Base-by-base conservation (phyloP, 2,113 vertebrate species). In the Micromys minutus region DNA sequence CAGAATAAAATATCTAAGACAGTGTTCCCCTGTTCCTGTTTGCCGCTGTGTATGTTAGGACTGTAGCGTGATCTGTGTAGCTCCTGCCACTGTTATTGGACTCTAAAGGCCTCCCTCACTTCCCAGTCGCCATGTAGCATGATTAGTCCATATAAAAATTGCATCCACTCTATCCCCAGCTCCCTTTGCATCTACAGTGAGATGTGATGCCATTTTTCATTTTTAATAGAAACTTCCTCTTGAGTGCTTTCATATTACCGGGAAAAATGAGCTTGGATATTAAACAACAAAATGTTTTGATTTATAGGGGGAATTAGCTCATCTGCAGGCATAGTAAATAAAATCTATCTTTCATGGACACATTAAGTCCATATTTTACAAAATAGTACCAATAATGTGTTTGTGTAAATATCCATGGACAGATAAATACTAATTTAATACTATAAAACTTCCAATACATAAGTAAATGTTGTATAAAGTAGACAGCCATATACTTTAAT, bases 191-290 rank as follows among this genome's bases (percentile, higher is more conserved):
- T 55, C 42, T 34, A 45, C 57, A 83, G 83, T 67, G 69, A 29
- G 71, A 55, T 72, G 7, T 2, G 8, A 15, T 65, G 65, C 61
- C 69, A 3, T 80, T 65, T 91, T 84, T 95, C 90, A 94, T 67
- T 96, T 94, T 85, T 79, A 89, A 75, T 84, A 65, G 31, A 74
- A 95, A 55, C 24, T 76, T 90, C 34, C 77, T 89, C 52, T 93
- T 88, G 61, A 93, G 71, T 39, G 36, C 5, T 55, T 76, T 94
- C 65, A 52, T 55, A n/a, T 52, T 91, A 83, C 16, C 67, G 90
- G 85, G 26, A 22, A 86, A 95, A 94, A 81, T 89, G 36, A 87
- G 10, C 26, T 81, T 90, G 16, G 55, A 57, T 55, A 36, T 94
- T 94, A 69, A 91, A 90, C 17, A 91, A 75, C 3, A 91, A 90